Evolutionary conservation across 2,797 vertebrate species (phyloP).

Genomic region (Hypotaenidia okinawae): DNA sequence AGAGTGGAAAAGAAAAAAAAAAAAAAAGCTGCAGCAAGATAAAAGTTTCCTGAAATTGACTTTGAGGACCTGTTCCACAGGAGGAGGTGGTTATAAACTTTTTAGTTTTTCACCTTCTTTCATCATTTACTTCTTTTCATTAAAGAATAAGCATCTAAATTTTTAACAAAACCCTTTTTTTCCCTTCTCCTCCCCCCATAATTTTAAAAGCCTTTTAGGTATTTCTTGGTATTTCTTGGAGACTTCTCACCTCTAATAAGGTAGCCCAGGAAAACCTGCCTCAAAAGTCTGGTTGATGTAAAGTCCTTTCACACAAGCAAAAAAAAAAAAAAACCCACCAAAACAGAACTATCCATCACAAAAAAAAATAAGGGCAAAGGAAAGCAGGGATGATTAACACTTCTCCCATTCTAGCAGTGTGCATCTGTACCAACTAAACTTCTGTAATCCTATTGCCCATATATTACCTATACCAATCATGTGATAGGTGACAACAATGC

Average conservation of each 20-base stretch:
- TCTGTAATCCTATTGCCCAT: neutral
- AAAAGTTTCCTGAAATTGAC: neutral
- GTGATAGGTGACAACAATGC: neutral
- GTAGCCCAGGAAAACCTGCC: neutral
- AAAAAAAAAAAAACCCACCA: too few relatives aligned
- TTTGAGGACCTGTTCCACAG: neutral
- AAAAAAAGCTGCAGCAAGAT: neutral
- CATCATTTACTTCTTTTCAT: neutral
- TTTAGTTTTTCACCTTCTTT: neutral
- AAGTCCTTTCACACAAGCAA: neutral
- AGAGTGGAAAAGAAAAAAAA: neutral
- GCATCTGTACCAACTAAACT: neutral
- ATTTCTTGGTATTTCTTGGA: neutral
- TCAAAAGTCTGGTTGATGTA: neutral
- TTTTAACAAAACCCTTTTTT: neutral
- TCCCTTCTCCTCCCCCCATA: neutral
- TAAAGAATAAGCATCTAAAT: neutral
- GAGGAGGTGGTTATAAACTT: neutral
- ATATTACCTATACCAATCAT: neutral
- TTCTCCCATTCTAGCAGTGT: neutral
- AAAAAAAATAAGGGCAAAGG: neutral
- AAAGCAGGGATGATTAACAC: neutral
- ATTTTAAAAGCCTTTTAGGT: neutral
- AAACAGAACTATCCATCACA: neutral
- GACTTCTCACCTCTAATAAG: neutral